phyloP scores from a whole-genome alignment of 2,888 invertebrate genomes.

The Quadriops clusia region DNA sequence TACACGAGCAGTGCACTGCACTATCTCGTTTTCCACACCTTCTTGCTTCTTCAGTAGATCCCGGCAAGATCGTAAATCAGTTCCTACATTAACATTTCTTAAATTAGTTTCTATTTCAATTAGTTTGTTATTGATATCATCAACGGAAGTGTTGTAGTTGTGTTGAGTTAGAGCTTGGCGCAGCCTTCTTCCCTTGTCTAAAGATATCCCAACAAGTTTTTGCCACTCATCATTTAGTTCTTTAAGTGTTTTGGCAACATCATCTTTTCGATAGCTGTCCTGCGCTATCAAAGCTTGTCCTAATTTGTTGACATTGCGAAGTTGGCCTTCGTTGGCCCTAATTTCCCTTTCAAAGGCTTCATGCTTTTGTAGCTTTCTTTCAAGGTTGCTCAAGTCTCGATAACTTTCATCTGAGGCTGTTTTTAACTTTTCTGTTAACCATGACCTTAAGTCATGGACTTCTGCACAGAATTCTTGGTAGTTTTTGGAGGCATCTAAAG shows the following conservation, averaged over 20 bases:
- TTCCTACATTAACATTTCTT: conserved; percentile 71
- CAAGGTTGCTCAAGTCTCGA: conserved; percentile 77
- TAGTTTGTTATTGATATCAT: conserved; percentile 78
- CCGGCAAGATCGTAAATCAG: conserved; percentile 84
- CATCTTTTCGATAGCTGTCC: conserved; percentile 56
- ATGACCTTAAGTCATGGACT: conserved; percentile 77
- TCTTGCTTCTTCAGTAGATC: conserved; percentile 84
- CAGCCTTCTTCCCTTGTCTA: conserved; percentile 51
- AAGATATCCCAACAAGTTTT: conserved; percentile 54
- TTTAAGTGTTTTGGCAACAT: conserved; percentile 54
- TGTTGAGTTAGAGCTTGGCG: conserved; percentile 84
- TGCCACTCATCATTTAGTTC: conserved; percentile 71
- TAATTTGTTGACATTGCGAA: conserved; percentile 73
- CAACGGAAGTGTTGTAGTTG: conserved; percentile 65
- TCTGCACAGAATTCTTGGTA: conserved; percentile 90
- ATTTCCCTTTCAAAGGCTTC: conserved; percentile 94
- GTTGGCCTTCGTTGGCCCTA: conserved; percentile 85
- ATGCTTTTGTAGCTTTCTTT: conserved; percentile 88
- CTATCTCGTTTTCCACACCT: conserved; percentile 74
- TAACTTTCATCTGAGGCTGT: conserved; percentile 90
- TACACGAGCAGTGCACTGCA: conserved; percentile 71
- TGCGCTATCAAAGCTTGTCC: conserved; percentile 62
- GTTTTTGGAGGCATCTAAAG: conserved; percentile 71
- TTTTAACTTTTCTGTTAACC: conserved; percentile 86
- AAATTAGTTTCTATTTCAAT: conserved; percentile 73